Conservation (phyloP, 2,797 vertebrate genomes). For the Antennarius maculatus region DNA sequence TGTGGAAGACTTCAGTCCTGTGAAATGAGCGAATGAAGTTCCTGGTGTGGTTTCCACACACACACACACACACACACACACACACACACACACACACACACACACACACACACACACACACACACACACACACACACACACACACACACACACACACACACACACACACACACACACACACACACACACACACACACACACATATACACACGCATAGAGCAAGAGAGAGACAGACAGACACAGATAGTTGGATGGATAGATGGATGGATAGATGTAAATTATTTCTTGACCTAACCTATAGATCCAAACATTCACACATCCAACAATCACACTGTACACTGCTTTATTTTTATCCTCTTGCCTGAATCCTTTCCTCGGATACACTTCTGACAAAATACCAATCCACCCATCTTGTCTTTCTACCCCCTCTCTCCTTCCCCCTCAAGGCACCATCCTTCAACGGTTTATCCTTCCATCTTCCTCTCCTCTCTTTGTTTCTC, state of each 20-base stretch:
- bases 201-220: too few relatives aligned
- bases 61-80: too few relatives aligned
- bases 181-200: too few relatives aligned
- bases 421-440: slow-evolving; percentile 36
- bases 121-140: too few relatives aligned
- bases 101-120: too few relatives aligned
- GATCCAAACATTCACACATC: slow-evolving; percentile 1
- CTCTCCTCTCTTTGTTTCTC: slow-evolving; percentile 57
- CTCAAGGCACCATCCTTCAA: slow-evolving; percentile 57
- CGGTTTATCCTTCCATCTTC: slow-evolving; percentile 69
- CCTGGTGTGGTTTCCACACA: too few relatives aligned
- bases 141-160: too few relatives aligned
- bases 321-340: slow-evolving; percentile 3
- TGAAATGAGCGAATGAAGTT: too few relatives aligned
- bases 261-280: neutral
- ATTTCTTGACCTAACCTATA: slow-evolving; percentile 54
- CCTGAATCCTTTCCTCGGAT: slow-evolving; percentile 21
- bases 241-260: neutral
- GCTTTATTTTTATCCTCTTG: slow-evolving; percentile 26
- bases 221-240: too few relatives aligned
- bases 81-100: too few relatives aligned
- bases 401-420: slow-evolving; percentile 27
- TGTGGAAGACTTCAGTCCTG: too few relatives aligned
- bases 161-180: too few relatives aligned
- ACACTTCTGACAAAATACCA: slow-evolving; percentile 34